A percentile compares a stretch with the other conserved stretches of the same genome.
Conservation (phyloP, 2,113 vertebrate genomes). For the Micronycteris hirsuta region DNA sequence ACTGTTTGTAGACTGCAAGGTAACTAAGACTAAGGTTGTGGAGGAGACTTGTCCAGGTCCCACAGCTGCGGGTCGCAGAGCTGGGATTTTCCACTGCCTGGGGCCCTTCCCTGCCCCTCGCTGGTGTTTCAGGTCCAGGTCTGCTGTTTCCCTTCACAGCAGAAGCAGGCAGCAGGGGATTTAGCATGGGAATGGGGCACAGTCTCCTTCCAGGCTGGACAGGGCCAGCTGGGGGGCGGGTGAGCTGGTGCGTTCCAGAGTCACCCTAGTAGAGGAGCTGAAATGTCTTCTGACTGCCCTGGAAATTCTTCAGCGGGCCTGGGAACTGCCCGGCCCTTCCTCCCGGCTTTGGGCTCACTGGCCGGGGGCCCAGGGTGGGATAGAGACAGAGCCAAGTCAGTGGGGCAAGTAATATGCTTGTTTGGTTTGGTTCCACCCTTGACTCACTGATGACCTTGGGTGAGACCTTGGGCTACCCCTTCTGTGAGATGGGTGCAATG, state of each 20-base stretch:
- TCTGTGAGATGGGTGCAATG: neutral
- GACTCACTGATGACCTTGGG: neutral
- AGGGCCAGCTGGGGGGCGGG: neutral
- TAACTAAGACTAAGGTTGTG: neutral
- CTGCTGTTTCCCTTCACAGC: neutral
- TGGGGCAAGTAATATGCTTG: neutral
- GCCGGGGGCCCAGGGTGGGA: neutral
- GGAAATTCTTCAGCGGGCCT: conserved; percentile 17
- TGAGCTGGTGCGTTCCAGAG: conserved; percentile 9
- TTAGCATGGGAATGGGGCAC: neutral
- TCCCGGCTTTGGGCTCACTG: neutral
- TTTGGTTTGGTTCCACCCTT: neutral
- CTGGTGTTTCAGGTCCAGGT: neutral
- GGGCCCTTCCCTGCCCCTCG: neutral
- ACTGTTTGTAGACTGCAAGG: neutral
- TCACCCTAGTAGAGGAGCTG: neutral
- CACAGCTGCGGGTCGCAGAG: neutral
- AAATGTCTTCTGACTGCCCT: conserved; percentile 57
- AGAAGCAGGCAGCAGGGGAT: neutral
- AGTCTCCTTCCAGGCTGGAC: conserved; percentile 5
- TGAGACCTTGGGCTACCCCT: neutral
- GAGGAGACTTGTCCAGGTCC: neutral
- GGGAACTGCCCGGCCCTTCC: neutral
- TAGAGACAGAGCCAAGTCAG: neutral
- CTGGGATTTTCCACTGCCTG: neutral